phyloP scores from a whole-genome alignment of 1,140 invertebrate species.

The Diprion similis region DNA sequence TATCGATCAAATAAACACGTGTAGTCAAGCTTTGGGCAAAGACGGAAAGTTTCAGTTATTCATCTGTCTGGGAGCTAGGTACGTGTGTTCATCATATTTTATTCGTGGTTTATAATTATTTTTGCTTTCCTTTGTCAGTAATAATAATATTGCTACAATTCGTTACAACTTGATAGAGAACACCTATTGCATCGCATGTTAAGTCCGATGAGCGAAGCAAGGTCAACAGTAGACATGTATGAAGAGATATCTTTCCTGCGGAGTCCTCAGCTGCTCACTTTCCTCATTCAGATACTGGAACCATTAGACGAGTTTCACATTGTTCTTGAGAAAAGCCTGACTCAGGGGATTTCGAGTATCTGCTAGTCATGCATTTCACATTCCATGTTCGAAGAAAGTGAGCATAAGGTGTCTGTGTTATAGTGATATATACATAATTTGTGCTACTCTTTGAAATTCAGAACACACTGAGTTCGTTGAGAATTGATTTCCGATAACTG shows the following conservation, averaged over 20 bases:
- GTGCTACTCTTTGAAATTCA: too few species aligned
- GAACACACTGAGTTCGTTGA: too few species aligned
- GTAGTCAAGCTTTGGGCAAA: constrained; percentile 89
- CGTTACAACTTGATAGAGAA: constrained; percentile 70
- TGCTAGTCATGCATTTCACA: constrained; percentile 41
- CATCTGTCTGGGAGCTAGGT: constrained; percentile 77
- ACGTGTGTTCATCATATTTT: constrained; percentile 14
- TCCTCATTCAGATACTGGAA: constrained; percentile 90
- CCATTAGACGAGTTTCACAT: constrained; percentile 94
- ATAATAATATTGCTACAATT: background rate
- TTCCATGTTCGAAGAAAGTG: background rate
- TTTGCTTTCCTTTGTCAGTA: constrained; percentile 21
- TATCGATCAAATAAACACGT: constrained; percentile 84
- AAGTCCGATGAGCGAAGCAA: constrained; percentile 83
- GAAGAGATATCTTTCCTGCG: constrained; percentile 94
- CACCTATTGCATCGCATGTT: constrained; percentile 91
- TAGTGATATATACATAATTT: too few species aligned
- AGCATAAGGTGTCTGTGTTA: too few species aligned
- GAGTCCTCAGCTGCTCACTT: constrained; percentile 82
- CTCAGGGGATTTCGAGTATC: constrained; percentile 83
- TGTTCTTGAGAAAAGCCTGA: constrained; percentile 91
- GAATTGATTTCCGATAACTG: too few species aligned
- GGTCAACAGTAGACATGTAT: constrained; percentile 91
- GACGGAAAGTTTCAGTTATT: constrained; percentile 98
- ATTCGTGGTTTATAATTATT: background rate